Base-by-base conservation (phyloP, 2,113 vertebrate species). In the Mirounga angustirostris region DNA sequence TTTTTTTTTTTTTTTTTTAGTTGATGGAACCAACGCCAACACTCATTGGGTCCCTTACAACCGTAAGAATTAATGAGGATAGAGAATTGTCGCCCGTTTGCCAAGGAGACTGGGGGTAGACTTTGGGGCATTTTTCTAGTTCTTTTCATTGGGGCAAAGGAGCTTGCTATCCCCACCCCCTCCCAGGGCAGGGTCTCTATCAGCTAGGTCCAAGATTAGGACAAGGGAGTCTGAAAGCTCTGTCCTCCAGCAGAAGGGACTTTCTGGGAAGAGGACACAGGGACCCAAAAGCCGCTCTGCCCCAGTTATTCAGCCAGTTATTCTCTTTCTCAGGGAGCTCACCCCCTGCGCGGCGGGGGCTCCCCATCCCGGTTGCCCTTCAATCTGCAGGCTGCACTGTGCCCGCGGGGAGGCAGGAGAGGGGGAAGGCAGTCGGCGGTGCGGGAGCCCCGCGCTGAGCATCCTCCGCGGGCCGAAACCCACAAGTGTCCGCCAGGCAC, bases 401-500 rank as follows among this genome's bases (percentile, higher is more conserved):
- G 84, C 71, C 61, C 1, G 16, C 36, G 2, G 91, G 87, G 78
- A 97, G 78, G 65, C 59, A 13, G 90, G 65, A 78, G 14, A 63
- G 0, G 0, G n/a, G 63, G 26, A 26, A 90, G n/a, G 36, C 54
- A 36, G 87, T 33, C 30, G 8, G 69, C 54, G 76, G 30, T 26
- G n/a, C 43, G 0, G 0, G 61, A 11, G 43, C 54, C 36, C 33
- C 10, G 46, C 4, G 7, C 73, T 15, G 61, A 4, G 22, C 89
- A 22, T 54, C 76, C 79, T 79, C 56, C 14, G 9, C 9, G 2
- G 90, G 50, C 54, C 30, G 18, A 88, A 59, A 97, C 98, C 97
- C 18, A 82, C 97, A 84, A 97, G 98, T 74, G 95, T 96, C 91
- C 96, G 73, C 52, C 89, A 84, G 54, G 94, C 81, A 50, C 96